phyloP scores from a whole-genome alignment of 2,888 invertebrate genomes.

The Lithophane semibrunnea region DNA sequence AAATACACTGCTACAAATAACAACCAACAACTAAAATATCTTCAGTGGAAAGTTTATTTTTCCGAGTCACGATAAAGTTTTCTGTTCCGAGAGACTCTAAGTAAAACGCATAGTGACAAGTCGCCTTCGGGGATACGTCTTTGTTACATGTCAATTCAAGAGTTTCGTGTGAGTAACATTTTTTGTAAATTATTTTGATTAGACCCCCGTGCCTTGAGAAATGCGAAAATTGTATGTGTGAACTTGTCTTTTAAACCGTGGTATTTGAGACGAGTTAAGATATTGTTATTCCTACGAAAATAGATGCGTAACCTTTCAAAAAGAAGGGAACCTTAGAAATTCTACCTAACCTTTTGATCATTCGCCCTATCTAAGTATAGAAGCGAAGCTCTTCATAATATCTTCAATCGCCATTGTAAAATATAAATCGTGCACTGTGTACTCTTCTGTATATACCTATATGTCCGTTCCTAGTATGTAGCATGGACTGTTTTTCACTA shows the following conservation, averaged over 20 bases:
- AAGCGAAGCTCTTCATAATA: not conserved
- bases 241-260: not conserved
- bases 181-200: conserved; percentile 23
- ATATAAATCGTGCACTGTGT: not conserved
- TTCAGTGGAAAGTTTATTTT: conserved; percentile 45
- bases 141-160: conserved; percentile 23
- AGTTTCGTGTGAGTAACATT: conserved; percentile 15
- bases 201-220: not conserved
- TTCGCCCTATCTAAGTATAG: not conserved
- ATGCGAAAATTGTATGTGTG: not conserved
- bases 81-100: conserved; percentile 6
- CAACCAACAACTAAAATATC: not conserved
- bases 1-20: conserved; percentile 4
- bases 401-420: not conserved
- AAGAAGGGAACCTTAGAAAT: not conserved
- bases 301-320: not conserved
- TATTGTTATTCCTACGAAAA: not conserved
- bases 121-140: conserved; percentile 9
- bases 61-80: conserved; percentile 43
- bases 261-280: not conserved
- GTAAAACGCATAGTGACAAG: conserved; percentile 37
- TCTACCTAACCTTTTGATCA: not conserved
- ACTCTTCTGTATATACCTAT: too few relatives aligned
- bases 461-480: not conserved
- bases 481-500: not conserved